Evolutionary conservation across 2,113 vertebrate genomes (phyloP).

Genomic region (Brachyistius frenatus): DNA sequence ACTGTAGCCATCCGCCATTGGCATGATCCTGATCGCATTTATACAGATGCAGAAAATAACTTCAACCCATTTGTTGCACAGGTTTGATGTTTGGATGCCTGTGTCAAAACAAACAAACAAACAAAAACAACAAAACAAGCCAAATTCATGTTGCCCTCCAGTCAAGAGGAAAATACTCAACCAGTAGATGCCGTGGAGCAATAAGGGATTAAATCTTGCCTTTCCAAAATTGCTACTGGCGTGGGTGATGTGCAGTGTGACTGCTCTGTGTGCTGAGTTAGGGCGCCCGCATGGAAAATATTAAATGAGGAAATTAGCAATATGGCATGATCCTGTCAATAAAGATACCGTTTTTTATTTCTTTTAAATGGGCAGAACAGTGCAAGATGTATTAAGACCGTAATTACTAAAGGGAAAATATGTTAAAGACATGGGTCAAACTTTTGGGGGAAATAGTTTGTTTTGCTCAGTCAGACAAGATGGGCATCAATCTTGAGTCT

Average conservation of each 20-base stretch:
- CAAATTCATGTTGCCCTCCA: conserved; percentile 56
- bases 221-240: conserved; percentile 32
- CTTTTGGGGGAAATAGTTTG: not conserved
- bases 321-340: not conserved
- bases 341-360: not conserved
- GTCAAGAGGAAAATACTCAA: conserved; percentile 53
- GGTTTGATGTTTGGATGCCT: conserved; percentile 51
- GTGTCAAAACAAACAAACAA: not conserved
- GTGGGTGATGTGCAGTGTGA: conserved; percentile 52
- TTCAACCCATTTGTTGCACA: conserved; percentile 50
- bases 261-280: conserved; percentile 29
- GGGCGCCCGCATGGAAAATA: conserved; percentile 21
- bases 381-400: too few species aligned
- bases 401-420: not conserved
- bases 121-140: conserved; percentile 40
- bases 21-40: conserved; percentile 44
- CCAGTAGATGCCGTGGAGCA: conserved; percentile 8
- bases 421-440: not conserved
- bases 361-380: too few species aligned
- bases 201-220: conserved; percentile 54
- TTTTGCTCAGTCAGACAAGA: not conserved
- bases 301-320: not conserved
- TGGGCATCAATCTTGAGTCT: not conserved
- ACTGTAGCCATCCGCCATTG: conserved; percentile 46
- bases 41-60: conserved; percentile 56